Conservation (phyloP, 2,113 vertebrate genomes). For the Anas platyrhynchos region DNA sequence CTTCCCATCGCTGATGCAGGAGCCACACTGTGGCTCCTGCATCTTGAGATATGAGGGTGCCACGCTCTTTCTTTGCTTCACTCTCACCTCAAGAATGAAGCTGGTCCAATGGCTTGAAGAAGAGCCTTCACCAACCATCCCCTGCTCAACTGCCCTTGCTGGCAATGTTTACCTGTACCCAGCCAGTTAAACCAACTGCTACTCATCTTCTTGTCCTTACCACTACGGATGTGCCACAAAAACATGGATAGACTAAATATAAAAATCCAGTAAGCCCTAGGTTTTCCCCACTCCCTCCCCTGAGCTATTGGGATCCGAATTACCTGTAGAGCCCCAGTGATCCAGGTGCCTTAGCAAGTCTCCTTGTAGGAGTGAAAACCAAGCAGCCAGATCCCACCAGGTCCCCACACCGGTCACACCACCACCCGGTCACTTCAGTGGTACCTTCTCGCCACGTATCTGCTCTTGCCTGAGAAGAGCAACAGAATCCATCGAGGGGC, state of each 20-base stretch:
- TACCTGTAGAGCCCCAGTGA: background rate
- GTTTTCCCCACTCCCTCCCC: background rate
- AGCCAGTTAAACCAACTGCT: background rate
- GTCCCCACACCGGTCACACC: background rate
- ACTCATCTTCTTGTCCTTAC: background rate
- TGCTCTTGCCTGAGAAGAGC: constrained; percentile 6
- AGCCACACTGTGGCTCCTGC: background rate
- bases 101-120: background rate
- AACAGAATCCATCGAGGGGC: background rate
- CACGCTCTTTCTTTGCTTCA: background rate
- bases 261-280: background rate
- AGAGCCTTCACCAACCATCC: background rate
- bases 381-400: background rate
- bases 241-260: background rate
- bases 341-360: constrained; percentile 57
- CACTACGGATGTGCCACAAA: background rate
- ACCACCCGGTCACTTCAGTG: background rate
- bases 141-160: background rate
- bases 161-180: background rate
- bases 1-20: background rate
- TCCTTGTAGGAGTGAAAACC: background rate
- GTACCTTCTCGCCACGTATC: constrained; percentile 1
- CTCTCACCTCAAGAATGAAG: background rate
- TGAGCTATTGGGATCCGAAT: background rate
- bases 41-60: background rate